Evolutionary conservation across 2,888 invertebrate genomes (phyloP), one percentile per base, ranked within the genome.

Genomic region (Acleris literana): DNA sequence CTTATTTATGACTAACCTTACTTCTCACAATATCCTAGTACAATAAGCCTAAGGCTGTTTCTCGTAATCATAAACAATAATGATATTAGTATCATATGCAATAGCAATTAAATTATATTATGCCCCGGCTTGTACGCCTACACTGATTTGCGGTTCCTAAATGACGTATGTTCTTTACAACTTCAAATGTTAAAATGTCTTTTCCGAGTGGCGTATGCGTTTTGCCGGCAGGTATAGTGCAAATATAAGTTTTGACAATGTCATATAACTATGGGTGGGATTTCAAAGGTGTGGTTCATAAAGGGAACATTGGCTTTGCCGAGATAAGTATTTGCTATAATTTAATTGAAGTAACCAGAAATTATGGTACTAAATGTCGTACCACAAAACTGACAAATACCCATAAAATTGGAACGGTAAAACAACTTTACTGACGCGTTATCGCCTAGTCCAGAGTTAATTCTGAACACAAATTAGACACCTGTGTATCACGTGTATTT

Each of bases 51-150:
- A 51, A 63, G 76, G 81, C 78, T 70, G 69, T 71, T 69, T 70
- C 71, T 71, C 73, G 77, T 77, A 74, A 81, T 80, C 79, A 82
- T 85, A 85, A 85, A 87, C 87, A 86, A 86, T 86, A 73, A 79
- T 56, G 73, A 78, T 79, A 80, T 82, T 81, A 76, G 77, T 84
- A 83, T 84, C 86, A 85, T 84, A 80, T 75, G 76, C 79, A 80
- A 77, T 80, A 76, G 72, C 79, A 86, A 86, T 86, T 86, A 87
- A 84, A 83, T 77, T 75, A 75, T 74, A 77, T 76, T 74, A 73
- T 55, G 18, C 73, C 73, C 72, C 70, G 63, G 58, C 54, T 56
- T 62, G 70, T 56, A 75, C 73, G 72, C 73, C 72, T 74, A 73
- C 75, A 69, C 22, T 13, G 22, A 16, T 39, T 39, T 39, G 39